Evolutionary conservation across 2,888 invertebrate species (phyloP).

Genomic region (Acleris cristana): DNA sequence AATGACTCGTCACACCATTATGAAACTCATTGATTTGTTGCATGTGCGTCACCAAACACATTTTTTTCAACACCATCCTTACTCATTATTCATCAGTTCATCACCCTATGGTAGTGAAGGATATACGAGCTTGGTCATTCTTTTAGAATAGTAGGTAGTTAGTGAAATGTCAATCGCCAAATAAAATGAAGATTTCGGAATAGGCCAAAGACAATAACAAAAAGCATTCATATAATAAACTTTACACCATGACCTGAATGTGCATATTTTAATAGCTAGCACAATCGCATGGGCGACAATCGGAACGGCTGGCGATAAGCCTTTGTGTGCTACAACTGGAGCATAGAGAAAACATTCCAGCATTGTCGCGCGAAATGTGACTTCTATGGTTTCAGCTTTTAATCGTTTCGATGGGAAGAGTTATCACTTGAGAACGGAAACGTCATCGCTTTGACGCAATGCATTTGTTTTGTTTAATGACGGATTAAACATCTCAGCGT

Average conservation of each 20-base stretch:
- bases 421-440: not conserved
- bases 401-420: slow-evolving; percentile 25
- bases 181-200: not conserved
- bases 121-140: too few relatives aligned
- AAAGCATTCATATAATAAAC: slow-evolving; percentile 12
- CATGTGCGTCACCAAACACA: not conserved
- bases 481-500: too few relatives aligned
- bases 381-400: slow-evolving; percentile 37
- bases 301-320: slow-evolving; percentile 36
- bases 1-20: slow-evolving; percentile 1
- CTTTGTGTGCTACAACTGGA: slow-evolving; percentile 64
- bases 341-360: slow-evolving; percentile 53
- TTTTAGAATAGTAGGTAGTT: too few relatives aligned
- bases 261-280: slow-evolving; percentile 16
- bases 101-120: too few relatives aligned
- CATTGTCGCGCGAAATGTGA: slow-evolving; percentile 38
- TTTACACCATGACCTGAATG: slow-evolving; percentile 22
- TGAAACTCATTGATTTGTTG: slow-evolving; percentile 1
- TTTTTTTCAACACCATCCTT: not conserved
- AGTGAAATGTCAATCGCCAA: too few relatives aligned
- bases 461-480: too few relatives aligned
- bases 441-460: too few relatives aligned
- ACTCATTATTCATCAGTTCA: too few relatives aligned
- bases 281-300: slow-evolving; percentile 36
- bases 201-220: not conserved